phyloP scores from a whole-genome alignment of 1,140 invertebrate genomes.

The Drosophila dunni region DNA sequence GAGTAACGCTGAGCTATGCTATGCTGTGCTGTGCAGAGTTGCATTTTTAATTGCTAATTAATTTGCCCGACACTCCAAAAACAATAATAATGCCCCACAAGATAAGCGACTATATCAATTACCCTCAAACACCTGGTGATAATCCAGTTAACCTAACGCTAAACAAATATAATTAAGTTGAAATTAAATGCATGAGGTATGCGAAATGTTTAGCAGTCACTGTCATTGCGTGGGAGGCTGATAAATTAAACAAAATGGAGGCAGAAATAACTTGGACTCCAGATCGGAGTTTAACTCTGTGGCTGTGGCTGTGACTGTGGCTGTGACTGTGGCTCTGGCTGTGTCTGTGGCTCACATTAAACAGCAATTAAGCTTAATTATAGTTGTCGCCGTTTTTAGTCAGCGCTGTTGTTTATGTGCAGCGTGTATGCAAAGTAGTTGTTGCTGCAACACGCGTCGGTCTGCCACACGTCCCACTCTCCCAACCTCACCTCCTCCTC shows the following conservation, averaged over 20 bases:
- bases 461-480: too few relatives aligned
- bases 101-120: slow-evolving; percentile 29
- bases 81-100: slow-evolving; percentile 42
- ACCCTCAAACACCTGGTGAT: slow-evolving; percentile 59
- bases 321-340: slow-evolving; percentile 42
- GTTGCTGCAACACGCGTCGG: slow-evolving; percentile 53
- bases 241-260: slow-evolving; percentile 37
- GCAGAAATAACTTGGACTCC: background rate
- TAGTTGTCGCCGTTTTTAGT: slow-evolving; percentile 82
- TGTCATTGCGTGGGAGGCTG: slow-evolving; percentile 52
- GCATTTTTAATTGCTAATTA: slow-evolving; percentile 84
- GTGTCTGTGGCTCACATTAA: slow-evolving; percentile 64
- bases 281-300: background rate
- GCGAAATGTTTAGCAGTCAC: slow-evolving; percentile 39
- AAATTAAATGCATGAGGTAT: slow-evolving; percentile 49
- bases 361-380: slow-evolving; percentile 84
- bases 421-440: slow-evolving; percentile 78
- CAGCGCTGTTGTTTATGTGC: slow-evolving; percentile 69
- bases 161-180: slow-evolving; percentile 74
- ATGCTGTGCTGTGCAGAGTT: slow-evolving; percentile 32
- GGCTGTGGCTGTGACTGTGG: slow-evolving; percentile 19
- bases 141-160: slow-evolving; percentile 58
- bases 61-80: slow-evolving; percentile 70
- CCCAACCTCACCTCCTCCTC: background rate
- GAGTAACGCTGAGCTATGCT: slow-evolving; percentile 21